Evolutionary conservation across 2,113 vertebrate genomes (phyloP).

Genomic region (Rhadina sibilatrix): DNA sequence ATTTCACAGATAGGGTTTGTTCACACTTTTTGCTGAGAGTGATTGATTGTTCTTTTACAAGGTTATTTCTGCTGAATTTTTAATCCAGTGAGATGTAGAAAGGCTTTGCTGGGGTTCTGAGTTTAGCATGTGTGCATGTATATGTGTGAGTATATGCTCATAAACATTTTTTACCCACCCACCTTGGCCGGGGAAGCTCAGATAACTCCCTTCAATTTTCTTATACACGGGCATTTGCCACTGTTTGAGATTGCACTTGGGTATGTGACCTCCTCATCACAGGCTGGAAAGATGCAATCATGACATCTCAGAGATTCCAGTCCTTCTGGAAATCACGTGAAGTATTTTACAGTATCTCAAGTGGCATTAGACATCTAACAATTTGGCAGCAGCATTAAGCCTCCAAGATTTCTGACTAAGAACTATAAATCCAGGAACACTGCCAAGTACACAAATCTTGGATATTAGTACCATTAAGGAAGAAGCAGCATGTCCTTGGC

Average conservation of each 20-base stretch:
- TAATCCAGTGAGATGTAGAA: background rate
- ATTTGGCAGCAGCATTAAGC: background rate
- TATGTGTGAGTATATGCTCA: background rate
- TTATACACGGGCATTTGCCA: background rate
- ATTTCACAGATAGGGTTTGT: background rate
- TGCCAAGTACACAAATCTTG: slow-evolving; percentile 30
- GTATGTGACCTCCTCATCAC: background rate
- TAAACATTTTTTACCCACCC: background rate
- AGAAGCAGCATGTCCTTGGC: slow-evolving; percentile 36
- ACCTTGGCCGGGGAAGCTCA: background rate
- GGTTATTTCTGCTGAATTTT: background rate
- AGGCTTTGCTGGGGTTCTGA: background rate
- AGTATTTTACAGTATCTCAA: background rate
- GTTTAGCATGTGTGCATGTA: rapidly evolving
- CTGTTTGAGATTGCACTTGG: background rate
- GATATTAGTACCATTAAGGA: slow-evolving; percentile 15
- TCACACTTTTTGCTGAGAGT: background rate
- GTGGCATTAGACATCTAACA: background rate
- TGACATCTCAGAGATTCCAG: background rate
- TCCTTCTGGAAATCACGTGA: background rate
- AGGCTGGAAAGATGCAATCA: background rate
- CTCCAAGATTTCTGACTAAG: slow-evolving; percentile 10
- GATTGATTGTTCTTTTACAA: background rate
- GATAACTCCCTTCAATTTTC: background rate
- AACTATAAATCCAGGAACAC: background rate